phyloP scores from a whole-genome alignment of 2,888 invertebrate genomes.

The Netelia inedita region DNA sequence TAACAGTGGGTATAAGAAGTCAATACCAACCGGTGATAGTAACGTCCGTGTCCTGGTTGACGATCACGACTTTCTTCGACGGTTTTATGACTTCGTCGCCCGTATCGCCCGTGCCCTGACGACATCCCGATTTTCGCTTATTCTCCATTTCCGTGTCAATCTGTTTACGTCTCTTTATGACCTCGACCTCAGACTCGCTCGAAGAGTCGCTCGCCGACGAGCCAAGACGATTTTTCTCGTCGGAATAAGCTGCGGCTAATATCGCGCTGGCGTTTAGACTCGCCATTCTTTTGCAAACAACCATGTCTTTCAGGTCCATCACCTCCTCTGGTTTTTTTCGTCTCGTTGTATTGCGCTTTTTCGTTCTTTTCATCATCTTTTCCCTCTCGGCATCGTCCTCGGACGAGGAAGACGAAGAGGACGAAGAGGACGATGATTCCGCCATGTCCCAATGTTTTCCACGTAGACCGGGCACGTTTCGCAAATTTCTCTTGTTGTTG shows the following conservation, averaged over 20 bases:
- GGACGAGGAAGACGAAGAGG: conserved; percentile 77
- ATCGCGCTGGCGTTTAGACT: conserved; percentile 96
- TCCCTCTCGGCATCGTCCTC: conserved; percentile 79
- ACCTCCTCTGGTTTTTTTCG: conserved; percentile 84
- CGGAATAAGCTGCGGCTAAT: conserved; percentile 93
- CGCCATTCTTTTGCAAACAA: conserved; percentile 96
- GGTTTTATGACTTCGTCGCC: conserved; percentile 82
- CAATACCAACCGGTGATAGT: conserved; percentile 89
- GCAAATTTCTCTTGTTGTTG: conserved; percentile 89
- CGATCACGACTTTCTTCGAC: conserved; percentile 89
- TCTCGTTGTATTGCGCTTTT: conserved; percentile 81
- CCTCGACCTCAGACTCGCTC: conserved; percentile 83
- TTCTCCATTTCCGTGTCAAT: conserved; percentile 80
- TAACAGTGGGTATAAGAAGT: not conserved
- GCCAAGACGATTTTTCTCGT: conserved; percentile 88
- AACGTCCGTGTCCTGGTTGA: conserved; percentile 94
- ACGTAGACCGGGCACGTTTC: conserved; percentile 90
- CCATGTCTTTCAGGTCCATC: conserved; percentile 95
- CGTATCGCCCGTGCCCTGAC: conserved; percentile 75
- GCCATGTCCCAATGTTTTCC: conserved; percentile 95
- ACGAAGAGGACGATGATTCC: conserved; percentile 87
- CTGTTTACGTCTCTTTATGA: conserved; percentile 80
- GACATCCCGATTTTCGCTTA: conserved; percentile 77
- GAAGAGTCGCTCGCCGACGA: conserved; percentile 87
- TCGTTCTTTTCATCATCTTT: conserved; percentile 77